Conservation (phyloP, 2,797 vertebrate genomes). For the Hyperoplus immaculatus region DNA sequence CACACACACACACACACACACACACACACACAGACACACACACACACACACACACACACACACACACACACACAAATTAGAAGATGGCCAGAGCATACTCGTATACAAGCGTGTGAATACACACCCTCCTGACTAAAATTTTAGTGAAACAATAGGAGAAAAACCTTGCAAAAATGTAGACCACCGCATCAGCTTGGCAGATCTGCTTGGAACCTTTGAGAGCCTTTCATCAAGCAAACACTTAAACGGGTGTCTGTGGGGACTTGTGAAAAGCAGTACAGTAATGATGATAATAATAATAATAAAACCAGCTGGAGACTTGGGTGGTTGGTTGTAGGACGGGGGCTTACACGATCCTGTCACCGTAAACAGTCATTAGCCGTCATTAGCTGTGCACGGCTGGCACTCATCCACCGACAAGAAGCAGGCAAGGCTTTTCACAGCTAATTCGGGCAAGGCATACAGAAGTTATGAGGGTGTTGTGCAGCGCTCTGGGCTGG, state of each 20-base stretch:
- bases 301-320: slow-evolving; percentile 71
- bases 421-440: slow-evolving; percentile 48
- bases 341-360: slow-evolving; percentile 71
- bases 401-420: slow-evolving; percentile 71
- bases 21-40: slow-evolving; percentile 55
- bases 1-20: slow-evolving; percentile 45
- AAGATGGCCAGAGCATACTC: slow-evolving; percentile 22
- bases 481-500: slow-evolving; percentile 63
- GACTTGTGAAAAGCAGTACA: slow-evolving; percentile 71
- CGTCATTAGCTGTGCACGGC: slow-evolving; percentile 75
- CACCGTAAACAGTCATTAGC: slow-evolving; percentile 81
- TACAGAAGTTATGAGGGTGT: slow-evolving; percentile 74
- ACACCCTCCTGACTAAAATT: slow-evolving; percentile 44
- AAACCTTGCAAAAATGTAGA: slow-evolving; percentile 32
- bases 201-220: slow-evolving; percentile 43
- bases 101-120: slow-evolving; percentile 38
- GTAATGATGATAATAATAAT: slow-evolving; percentile 53
- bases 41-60: slow-evolving; percentile 52
- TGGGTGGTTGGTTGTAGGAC: slow-evolving; percentile 16
- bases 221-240: slow-evolving; percentile 70
- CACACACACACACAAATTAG: slow-evolving; percentile 28
- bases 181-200: slow-evolving; percentile 63
- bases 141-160: slow-evolving; percentile 53
- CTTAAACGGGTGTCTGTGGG: slow-evolving; percentile 66
- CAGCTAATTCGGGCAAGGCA: slow-evolving; percentile 63